Evolutionary conservation across 2,888 invertebrate genomes (phyloP).

Genomic region (Trissoscelio sp.): DNA sequence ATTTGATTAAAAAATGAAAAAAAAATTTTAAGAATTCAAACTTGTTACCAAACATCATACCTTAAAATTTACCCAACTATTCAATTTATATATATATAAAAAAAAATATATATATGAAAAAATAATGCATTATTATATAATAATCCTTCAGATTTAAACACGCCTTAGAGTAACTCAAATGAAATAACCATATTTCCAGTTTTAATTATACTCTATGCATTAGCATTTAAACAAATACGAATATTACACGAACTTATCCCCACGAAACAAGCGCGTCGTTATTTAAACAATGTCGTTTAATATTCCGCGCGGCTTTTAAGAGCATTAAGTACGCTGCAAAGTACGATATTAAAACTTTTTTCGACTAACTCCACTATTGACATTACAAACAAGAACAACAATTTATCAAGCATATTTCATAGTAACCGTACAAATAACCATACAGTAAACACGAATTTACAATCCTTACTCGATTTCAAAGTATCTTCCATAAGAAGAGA

Average conservation of each 20-base stretch:
- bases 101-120: too few species aligned
- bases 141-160: too few species aligned
- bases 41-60: too few species aligned
- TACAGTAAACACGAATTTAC: too few species aligned
- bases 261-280: slow-evolving; percentile 20
- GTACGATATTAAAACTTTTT: slow-evolving; percentile 40
- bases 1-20: too few species aligned
- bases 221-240: slow-evolving; percentile 46
- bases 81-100: too few species aligned
- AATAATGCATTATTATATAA: too few species aligned
- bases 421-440: not conserved
- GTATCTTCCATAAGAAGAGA: too few species aligned
- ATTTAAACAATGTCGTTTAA: slow-evolving; percentile 47
- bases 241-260: slow-evolving; percentile 32
- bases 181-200: slow-evolving; percentile 31
- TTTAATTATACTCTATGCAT: slow-evolving; percentile 44
- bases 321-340: slow-evolving; percentile 12
- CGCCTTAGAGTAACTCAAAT: slow-evolving; percentile 27
- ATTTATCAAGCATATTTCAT: slow-evolving; percentile 3
- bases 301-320: slow-evolving; percentile 26
- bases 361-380: slow-evolving; percentile 12
- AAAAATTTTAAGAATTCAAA: too few species aligned
- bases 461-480: not conserved
- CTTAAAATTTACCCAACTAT: too few species aligned
- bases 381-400: slow-evolving; percentile 1